Percentiles rank a stretch among this genome's conserved stretches.
Conservation (phyloP, 2,888 invertebrate genomes). For the Volucella bombylans region DNA sequence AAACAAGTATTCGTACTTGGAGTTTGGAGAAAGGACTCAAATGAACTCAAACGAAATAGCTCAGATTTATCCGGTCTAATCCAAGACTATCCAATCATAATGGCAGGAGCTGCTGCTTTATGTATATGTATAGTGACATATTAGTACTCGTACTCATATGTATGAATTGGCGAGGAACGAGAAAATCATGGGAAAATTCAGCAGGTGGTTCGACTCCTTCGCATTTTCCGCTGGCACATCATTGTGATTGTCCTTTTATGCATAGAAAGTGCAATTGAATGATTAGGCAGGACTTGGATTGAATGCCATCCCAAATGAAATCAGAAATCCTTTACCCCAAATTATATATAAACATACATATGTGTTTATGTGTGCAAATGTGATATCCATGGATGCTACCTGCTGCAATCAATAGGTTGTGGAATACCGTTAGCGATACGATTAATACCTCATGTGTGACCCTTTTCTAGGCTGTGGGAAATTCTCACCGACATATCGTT, state of each 20-base stretch:
- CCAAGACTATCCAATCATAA: slow-evolving; percentile 74
- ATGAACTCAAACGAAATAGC: slow-evolving; percentile 64
- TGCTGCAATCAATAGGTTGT: slow-evolving; percentile 33
- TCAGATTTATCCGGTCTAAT: slow-evolving; percentile 72
- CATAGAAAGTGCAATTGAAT: slow-evolving; percentile 64
- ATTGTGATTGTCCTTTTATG: slow-evolving; percentile 73
- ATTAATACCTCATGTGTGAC: slow-evolving; percentile 31
- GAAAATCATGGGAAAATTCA: slow-evolving; percentile 72
- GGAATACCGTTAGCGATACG: slow-evolving; percentile 56
- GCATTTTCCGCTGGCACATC: slow-evolving; percentile 59
- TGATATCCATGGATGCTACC: slow-evolving; percentile 25
- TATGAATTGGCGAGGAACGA: slow-evolving; percentile 10
- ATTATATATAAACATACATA: slow-evolving; percentile 23
- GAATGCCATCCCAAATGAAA: slow-evolving; percentile 11
- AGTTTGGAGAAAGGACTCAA: slow-evolving; percentile 59
- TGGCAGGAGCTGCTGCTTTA: slow-evolving; percentile 48
- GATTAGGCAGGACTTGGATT: slow-evolving; percentile 49
- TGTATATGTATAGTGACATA: slow-evolving; percentile 32
- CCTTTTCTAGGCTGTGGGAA: slow-evolving; percentile 66
- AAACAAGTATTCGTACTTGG: no score
- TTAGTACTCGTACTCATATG: slow-evolving; percentile 13
- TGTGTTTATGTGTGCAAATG: slow-evolving; percentile 20
- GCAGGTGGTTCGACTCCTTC: slow-evolving; percentile 61
- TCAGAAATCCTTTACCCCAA: slow-evolving; percentile 48
- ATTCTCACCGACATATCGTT: slow-evolving; percentile 31